Evolutionary conservation across 2,888 invertebrate species (phyloP).

Genomic region (Nemotelus pantherinus): DNA sequence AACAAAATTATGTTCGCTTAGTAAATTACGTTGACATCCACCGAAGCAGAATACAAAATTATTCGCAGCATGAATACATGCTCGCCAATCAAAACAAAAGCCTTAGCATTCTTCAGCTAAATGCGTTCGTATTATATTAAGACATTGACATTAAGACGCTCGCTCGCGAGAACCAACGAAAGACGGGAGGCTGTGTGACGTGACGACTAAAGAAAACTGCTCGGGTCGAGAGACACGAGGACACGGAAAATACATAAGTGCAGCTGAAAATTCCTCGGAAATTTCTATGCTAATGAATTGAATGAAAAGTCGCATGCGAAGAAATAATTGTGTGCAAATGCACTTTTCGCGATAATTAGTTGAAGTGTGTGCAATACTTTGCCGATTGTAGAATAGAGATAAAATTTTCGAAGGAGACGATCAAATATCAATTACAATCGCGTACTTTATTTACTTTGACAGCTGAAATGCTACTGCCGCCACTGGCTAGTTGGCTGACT

Average conservation of each 20-base stretch:
- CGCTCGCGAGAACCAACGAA: background rate
- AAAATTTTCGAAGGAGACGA: background rate
- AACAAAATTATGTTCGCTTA: background rate
- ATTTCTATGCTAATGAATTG: slow-evolving; percentile 8
- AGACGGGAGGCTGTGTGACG: background rate
- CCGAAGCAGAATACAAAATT: background rate
- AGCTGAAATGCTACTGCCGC: too few relatives aligned
- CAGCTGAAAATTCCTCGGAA: background rate
- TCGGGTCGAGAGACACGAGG: background rate
- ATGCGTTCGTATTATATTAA: slow-evolving; percentile 40
- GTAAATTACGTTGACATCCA: background rate
- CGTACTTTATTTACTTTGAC: background rate
- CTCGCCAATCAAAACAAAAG: slow-evolving; percentile 40
- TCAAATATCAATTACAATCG: slow-evolving; percentile 22
- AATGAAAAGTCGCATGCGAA: slow-evolving; percentile 21
- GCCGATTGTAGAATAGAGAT: background rate
- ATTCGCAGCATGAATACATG: background rate
- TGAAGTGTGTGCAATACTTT: background rate
- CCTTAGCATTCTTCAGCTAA: slow-evolving; percentile 29
- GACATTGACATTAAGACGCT: slow-evolving; percentile 41
- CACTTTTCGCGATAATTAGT: slow-evolving; percentile 35
- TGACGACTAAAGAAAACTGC: too few relatives aligned
- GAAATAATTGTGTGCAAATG: slow-evolving; percentile 18
- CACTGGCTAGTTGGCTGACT: too few relatives aligned
- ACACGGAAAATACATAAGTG: slow-evolving; percentile 6